phyloP scores from a whole-genome alignment of 2,797 vertebrate genomes.

The Mastacembelus armatus region DNA sequence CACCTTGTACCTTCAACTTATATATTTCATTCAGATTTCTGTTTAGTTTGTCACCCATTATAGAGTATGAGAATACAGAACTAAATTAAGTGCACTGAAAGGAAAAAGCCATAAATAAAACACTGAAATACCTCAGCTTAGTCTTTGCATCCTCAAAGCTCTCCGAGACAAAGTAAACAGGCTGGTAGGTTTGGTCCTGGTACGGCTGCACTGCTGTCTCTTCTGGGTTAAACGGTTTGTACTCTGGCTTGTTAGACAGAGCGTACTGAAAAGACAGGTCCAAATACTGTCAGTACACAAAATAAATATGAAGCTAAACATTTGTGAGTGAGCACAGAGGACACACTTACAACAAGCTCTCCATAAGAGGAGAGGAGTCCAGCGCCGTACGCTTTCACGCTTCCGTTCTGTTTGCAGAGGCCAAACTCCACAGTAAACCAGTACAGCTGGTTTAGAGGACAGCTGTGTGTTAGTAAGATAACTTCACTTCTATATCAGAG shows the following conservation, averaged over 20 bases:
- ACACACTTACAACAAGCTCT: constrained; percentile 82
- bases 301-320: neutral
- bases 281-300: neutral
- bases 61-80: too few species aligned
- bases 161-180: constrained; percentile 89
- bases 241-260: constrained; percentile 87
- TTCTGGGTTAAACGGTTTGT: constrained; percentile 86
- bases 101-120: too few species aligned
- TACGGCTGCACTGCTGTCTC: constrained; percentile 85
- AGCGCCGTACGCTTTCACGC: constrained; percentile 86
- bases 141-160: constrained; percentile 89
- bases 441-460: too few species aligned
- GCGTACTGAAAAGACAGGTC: constrained; percentile 76
- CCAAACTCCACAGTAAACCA: constrained; percentile 91
- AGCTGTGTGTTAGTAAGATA: neutral
- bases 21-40: too few species aligned
- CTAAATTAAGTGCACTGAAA: too few species aligned
- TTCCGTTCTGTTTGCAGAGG: constrained; percentile 87
- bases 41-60: too few species aligned
- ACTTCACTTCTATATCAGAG: neutral
- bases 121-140: constrained; percentile 85
- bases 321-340: neutral
- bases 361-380: constrained; percentile 88
- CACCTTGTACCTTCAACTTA: too few species aligned
- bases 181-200: constrained; percentile 88